A percentile compares a stretch with the other conserved stretches of the same genome.
Evolutionary conservation across 2,113 vertebrate species (phyloP).

Genomic region (Formicarius rufipectus): DNA sequence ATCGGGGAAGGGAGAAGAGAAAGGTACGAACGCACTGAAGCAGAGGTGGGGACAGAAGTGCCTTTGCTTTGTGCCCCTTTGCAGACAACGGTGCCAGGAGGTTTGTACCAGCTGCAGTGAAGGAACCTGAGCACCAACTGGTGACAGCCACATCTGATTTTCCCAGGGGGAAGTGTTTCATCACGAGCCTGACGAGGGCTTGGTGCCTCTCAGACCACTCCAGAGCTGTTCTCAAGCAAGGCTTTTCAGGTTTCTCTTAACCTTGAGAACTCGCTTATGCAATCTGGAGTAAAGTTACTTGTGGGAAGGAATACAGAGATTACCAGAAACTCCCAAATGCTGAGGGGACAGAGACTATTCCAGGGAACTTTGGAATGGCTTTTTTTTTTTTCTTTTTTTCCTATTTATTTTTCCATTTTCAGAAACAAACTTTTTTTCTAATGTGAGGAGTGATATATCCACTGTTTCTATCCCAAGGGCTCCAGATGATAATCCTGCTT

Average conservation of each 20-base stretch:
- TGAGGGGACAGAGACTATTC: background rate
- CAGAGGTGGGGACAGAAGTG: background rate
- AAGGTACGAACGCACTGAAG: background rate
- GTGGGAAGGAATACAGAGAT: background rate
- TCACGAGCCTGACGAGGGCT: background rate
- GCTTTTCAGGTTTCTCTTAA: background rate
- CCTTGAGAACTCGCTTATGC: background rate
- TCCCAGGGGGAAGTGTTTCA: background rate
- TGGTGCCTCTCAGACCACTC: background rate
- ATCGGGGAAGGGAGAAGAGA: background rate
- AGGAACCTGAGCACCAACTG: background rate
- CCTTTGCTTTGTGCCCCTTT: background rate
- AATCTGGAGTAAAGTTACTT: background rate
- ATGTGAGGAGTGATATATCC: background rate
- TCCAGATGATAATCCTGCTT: background rate
- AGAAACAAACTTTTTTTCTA: background rate
- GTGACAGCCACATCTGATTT: background rate
- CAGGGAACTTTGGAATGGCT: background rate
- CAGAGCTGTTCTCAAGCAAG: background rate
- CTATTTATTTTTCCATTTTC: background rate
- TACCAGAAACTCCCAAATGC: background rate
- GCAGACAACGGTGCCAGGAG: background rate
- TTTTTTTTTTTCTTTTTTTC: background rate
- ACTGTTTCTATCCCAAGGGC: background rate
- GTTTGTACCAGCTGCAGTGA: background rate